Evolutionary conservation across 2,797 vertebrate genomes (phyloP), one percentile per base, ranked within the genome.

Genomic region (Crypturellus tataupa): DNA sequence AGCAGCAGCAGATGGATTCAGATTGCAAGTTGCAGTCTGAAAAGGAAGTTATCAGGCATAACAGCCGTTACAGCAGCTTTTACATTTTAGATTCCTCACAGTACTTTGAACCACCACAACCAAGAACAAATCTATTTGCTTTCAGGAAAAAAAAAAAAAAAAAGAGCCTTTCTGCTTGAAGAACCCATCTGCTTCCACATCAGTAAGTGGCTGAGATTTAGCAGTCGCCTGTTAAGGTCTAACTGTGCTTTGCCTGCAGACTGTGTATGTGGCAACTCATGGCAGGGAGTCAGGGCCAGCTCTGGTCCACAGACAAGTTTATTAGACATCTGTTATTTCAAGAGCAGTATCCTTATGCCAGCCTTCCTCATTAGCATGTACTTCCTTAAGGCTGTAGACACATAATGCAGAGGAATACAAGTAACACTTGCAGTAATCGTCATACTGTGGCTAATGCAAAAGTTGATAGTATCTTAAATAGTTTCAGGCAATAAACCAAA

Each of bases 31-130:
- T 83, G 51, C 27, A 65, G 5, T 0, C 5, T 12, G n/a, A 76
- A 72, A 76, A 17, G 40, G 15, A 18, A 51, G 35, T 5, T 47
- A 7, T 37, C n/a, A 44, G 37, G 12, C 0, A 0, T 7, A 59
- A 51, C 39, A 67, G 51, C 19, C 63, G 2, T 23, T 55, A 49
- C 16, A 62, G 18, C 1, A 1, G 21, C 2, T 3, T 6, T 40
- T 2, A 4, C 6, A 5, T 23, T 58, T 37, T 10, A 19, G 27
- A 47, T 72, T n/a, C n/a, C 56, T 79, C 29, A 47, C 9, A 4
- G 9, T 21, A 13, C 11, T 80, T 60, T 80, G 86, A 78, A 29
- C 5, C 10, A 2, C 16, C 21, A 29, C 3, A 9, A 40, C 15
- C 83, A 78, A 53, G 44, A 73, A 31, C 18, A 83, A 64, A 78